Base-by-base conservation (phyloP, 2,113 vertebrate genomes). In the Pogona vitticeps region DNA sequence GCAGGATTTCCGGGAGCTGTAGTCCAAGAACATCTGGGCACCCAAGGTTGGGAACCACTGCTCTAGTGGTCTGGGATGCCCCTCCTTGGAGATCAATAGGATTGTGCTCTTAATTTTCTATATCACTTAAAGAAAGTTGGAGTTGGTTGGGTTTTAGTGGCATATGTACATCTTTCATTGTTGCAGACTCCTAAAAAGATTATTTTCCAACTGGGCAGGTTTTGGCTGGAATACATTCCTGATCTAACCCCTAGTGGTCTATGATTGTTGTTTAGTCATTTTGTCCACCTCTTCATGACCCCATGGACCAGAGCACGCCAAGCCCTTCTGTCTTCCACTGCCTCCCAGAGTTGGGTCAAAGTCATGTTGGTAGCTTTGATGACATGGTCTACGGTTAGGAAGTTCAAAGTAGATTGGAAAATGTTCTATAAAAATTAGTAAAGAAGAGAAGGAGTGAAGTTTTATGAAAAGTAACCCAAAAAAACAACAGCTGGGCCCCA, bases 351-450 rank as follows among this genome's bases (percentile, higher is more conserved):
- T n/a, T n/a, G n/a, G n/a, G n/a, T n/a, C n/a, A n/a, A n/a, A n/a
- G n/a, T n/a, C n/a, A n/a, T n/a, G n/a, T n/a, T n/a, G n/a, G n/a
- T n/a, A n/a, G n/a, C n/a, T n/a, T n/a, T n/a, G n/a, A n/a, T n/a
- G n/a, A n/a, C n/a, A n/a, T n/a, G n/a, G n/a, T n/a, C n/a, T n/a
- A n/a, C n/a, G 70, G 80, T 36, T 38, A 18, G 40, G 23, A 67
- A 87, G 59, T 75, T 67, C 23, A 75, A 80, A 68, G 70, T 18
- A 18, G 18, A 67, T 73, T 75, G 61, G 59, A 65, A 84, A 68
- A 76, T 77, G 59, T 10, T 73, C 59, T 87, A 46, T 36, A 80
- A 65, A 75, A 75, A 80, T 80, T 12, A 79, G n/a, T 59, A 88
- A 63, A 84, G 58, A 56, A 85, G 76, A 42, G 52, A 67, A 58